Base-by-base conservation (phyloP, 2,113 vertebrate species). In the Vulpes lagopus region DNA sequence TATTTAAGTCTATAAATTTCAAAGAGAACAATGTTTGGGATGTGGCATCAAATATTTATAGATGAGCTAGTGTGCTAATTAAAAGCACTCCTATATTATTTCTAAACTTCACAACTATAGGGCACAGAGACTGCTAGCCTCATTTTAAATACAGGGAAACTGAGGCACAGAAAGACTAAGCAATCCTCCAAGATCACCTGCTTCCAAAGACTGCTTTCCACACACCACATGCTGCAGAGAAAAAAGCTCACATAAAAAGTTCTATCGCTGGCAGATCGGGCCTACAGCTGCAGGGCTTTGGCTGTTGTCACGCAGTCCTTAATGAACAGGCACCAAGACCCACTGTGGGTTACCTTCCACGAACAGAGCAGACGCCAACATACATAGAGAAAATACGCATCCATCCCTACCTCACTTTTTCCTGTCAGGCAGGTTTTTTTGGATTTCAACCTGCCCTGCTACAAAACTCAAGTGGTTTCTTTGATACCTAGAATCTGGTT, bases 21-120 rank as follows among this genome's bases (percentile, higher is more conserved):
- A 93, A 92, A 96, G 86, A 96, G 64, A 85, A 82, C 43, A 71
- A 62, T 12, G 38, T 93, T 91, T 96, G 81, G 78, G 55, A 92
- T 35, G 15, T 80, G 51, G 51, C 16, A 67, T 84, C 55, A 95
- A 84, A 43, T 67, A 84, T 81, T 86, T 95, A 16, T 35, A 94
- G 73, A 88, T 35, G 20, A 35, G 69, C 57, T 74, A 67, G 38
- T 74, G n/a, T 78, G 57, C 51, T 67, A 73, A 25, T 84, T 86
- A 84, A 88, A 59, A 49, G 6, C 38, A 17, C 53, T 94, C 43
- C 49, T 35, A 12, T 62, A 71, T 91, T 86, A 82, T 65, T 87
- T 80, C 89, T 88, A 59, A 51, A 76, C 30, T 57, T 74, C 23
- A 43, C 38, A 89, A 81, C 38, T 59, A 57, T 23, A 89, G 79